phyloP scores from a whole-genome alignment of 1,140 invertebrate genomes.

The Megalonaias nervosa region DNA sequence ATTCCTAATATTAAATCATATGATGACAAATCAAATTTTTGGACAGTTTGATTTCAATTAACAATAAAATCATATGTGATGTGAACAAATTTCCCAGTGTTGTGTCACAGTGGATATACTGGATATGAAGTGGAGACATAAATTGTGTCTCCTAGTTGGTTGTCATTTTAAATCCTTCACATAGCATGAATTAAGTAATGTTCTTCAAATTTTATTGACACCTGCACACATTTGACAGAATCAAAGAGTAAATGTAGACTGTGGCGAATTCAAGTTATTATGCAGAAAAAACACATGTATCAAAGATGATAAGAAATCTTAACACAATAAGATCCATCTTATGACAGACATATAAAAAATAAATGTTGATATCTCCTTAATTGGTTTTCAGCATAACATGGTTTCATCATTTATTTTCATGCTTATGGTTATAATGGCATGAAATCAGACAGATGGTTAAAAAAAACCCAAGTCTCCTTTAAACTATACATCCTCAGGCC shows the following conservation, averaged over 20 bases:
- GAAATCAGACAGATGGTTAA: too few species aligned
- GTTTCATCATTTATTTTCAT: too few species aligned
- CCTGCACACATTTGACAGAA: constrained; percentile 3
- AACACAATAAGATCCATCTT: too few species aligned
- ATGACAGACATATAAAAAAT: too few species aligned
- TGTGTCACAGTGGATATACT: constrained; percentile 14
- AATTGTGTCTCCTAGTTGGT: constrained; percentile 19
- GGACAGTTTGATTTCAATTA: neutral
- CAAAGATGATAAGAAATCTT: too few species aligned
- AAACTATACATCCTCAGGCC: too few species aligned
- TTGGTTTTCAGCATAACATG: too few species aligned
- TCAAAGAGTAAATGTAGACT: neutral
- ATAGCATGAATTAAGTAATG: constrained; percentile 7
- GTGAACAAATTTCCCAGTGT: constrained; percentile 2
- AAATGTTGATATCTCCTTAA: too few species aligned
- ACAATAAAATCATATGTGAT: neutral
- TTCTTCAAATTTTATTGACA: neutral
- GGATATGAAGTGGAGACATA: constrained; percentile 18
- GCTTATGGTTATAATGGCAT: too few species aligned
- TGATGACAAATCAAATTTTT: neutral
- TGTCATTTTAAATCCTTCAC: constrained; percentile 12
- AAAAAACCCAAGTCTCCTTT: too few species aligned
- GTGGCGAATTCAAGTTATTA: too few species aligned
- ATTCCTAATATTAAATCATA: constrained; percentile 14
- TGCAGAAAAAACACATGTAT: too few species aligned